Evolutionary conservation across 2,113 vertebrate genomes (phyloP).

Genomic region (Gobio gobio): DNA sequence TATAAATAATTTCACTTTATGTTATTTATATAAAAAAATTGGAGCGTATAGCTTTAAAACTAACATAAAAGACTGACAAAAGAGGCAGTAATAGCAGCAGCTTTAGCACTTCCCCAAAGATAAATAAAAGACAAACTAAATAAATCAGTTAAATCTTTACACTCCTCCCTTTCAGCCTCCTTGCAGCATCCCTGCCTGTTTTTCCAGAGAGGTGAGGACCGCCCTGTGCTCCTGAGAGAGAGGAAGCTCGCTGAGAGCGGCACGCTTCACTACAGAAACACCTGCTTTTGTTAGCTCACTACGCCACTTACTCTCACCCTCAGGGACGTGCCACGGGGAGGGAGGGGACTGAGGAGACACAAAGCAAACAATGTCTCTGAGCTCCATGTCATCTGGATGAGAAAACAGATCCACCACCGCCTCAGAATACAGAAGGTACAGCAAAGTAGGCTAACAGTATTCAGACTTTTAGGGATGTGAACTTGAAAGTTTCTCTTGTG

Average conservation of each 20-base stretch:
- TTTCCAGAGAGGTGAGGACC: constrained; percentile 28
- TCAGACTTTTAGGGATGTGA: constrained; percentile 21
- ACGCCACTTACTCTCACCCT: constrained; percentile 55
- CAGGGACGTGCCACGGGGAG: constrained; percentile 31
- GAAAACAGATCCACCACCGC: constrained; percentile 40
- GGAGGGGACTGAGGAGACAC: constrained; percentile 39
- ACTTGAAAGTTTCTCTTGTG: neutral
- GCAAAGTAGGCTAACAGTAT: constrained; percentile 49
- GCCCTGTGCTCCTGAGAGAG: constrained; percentile 35
- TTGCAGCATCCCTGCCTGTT: constrained; percentile 22
- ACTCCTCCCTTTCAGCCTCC: constrained; percentile 2
- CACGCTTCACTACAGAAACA: constrained; percentile 59
- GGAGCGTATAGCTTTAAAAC: neutral
- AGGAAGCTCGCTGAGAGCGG: constrained; percentile 38
- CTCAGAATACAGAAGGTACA: constrained; percentile 23
- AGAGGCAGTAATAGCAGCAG: neutral
- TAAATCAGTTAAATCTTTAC: neutral
- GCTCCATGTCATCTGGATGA: constrained; percentile 57
- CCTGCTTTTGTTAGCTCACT: constrained; percentile 60
- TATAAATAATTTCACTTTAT: neutral
- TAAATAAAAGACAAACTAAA: constrained; percentile 5
- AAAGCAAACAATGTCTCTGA: constrained; percentile 48
- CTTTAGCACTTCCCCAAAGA: constrained; percentile 27
- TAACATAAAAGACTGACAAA: neutral
- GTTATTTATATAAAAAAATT: neutral